Conservation (phyloP, 2,888 invertebrate genomes). For the Ochropleura leucogaster region DNA sequence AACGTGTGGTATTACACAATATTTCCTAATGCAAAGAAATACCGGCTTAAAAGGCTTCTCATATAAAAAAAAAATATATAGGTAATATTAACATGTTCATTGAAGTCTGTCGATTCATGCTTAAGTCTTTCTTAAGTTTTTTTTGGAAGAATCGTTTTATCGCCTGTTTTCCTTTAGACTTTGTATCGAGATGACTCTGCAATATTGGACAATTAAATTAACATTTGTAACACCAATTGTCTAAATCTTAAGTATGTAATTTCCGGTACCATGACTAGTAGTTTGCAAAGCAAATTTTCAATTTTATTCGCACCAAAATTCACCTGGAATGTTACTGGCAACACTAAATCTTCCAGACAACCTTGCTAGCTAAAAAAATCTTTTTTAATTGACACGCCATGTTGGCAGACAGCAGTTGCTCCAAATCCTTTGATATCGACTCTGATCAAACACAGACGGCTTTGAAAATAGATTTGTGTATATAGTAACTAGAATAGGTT, state of each 20-base stretch:
- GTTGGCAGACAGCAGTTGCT: slow-evolving; percentile 43
- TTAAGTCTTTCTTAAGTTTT: slow-evolving; percentile 14
- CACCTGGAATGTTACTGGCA: slow-evolving; percentile 23
- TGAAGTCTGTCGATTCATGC: slow-evolving; percentile 28
- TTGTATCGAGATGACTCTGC: slow-evolving; percentile 26
- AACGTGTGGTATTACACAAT: slow-evolving; percentile 26
- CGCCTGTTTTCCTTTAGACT: slow-evolving; percentile 9
- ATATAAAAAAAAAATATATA: neutral
- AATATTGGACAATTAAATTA: slow-evolving; percentile 19
- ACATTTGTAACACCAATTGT: slow-evolving; percentile 12
- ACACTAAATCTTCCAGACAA: slow-evolving; percentile 53
- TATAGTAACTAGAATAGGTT: slow-evolving; percentile 65
- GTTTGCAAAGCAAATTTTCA: neutral
- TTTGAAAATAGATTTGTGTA: slow-evolving; percentile 73
- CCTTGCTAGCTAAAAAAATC: slow-evolving; percentile 54
- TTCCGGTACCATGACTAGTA: neutral
- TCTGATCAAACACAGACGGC: slow-evolving; percentile 74
- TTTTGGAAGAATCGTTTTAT: slow-evolving; percentile 18
- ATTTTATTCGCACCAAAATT: neutral
- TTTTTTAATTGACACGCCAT: slow-evolving; percentile 64
- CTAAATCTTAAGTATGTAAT: neutral
- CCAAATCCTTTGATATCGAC: slow-evolving; percentile 67
- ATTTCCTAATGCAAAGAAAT: slow-evolving; percentile 19
- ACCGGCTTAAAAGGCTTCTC: neutral
- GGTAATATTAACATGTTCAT: slow-evolving; percentile 1